Evolutionary conservation across 2,113 vertebrate genomes (phyloP), one percentile per base, ranked within the genome.

Genomic region (Mellivora capensis): DNA sequence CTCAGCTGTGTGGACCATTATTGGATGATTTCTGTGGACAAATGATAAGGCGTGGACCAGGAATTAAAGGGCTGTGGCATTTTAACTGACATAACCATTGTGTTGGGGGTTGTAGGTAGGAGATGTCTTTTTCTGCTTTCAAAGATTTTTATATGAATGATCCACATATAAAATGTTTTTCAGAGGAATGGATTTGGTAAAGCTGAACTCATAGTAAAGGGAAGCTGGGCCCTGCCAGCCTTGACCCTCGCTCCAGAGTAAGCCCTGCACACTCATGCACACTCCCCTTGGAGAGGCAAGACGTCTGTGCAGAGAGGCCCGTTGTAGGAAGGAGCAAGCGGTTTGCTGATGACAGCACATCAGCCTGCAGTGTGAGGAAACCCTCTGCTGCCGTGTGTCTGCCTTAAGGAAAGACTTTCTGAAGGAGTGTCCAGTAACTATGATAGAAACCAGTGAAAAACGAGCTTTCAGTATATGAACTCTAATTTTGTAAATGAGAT

Each of bases 141-240:
- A 79, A 52, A 85, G 80, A 62, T 79, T 79, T 90, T 49, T 76
- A 61, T 61, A 42, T 37, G 62, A 34, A 44, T 71, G 62, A 91
- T 44, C 39, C 87, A 77, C 34, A 1, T 61, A 31, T 17, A 49
- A 67, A 71, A 49, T 76, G 64, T 39, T 77, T 91, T 67, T 77
- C 83, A 83, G 27, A 82, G 57, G 39, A 76, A 49, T 87, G 59
- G 39, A 72, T 87, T 94, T 57, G 59, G 39, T 80, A 72, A 90
- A 94, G 34, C 31, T 82, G 31, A 72, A 61, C 14, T 64, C 64
- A 87, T 42, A 71, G 52, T 62, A 71, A 54, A 82, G 64, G 39
- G 59, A 69, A 17, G 74, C 39, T 91, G 47, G 74, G 25, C 44
- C 76, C 49, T 93, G 29, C 21, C 47, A 57, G 7, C 64, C 37